Evolutionary conservation across 2,113 vertebrate genomes (phyloP), one percentile per base, ranked within the genome.

Genomic region (Xerus inauris): DNA sequence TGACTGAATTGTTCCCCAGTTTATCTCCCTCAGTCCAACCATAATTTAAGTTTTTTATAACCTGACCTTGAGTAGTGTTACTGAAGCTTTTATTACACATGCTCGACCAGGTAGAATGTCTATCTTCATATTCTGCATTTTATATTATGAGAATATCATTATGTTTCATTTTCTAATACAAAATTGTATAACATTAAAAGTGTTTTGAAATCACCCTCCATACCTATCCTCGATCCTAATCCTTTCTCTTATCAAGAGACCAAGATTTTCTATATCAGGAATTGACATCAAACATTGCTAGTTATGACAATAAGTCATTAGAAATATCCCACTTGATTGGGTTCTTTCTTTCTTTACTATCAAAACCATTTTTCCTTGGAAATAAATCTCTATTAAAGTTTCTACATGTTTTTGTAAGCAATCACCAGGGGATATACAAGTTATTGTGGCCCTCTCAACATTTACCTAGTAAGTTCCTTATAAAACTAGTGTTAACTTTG

Each of bases 101-200:
- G 22, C 0, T 89, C 4, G 16, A 49, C 51, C 13, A 95, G 54
- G 11, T 5, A 84, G 28, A 5, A 72, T 62, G 47, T 72, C 38
- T 17, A 57, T 38, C 7, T 84, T 85, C 13, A 77, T 73, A 82
- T 89, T 83, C 57, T 54, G 10, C 35, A 71, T 22, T 54, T 75
- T 86, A 85, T 47, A 57, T 73, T 40, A 80, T 47, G 32, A 71
- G 8, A 79, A 79, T 42, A 80, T 47, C 42, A 85, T 62, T 14
- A 45, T 76, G 82, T 87, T 92, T 84, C 5, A 84, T 95, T 84
- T 90, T 79, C 14, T 62, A 67, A 35, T 40, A 67, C 47, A 76
- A 57, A 87, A 28, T 64, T 54, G 2, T 35, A 51, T 77, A 73
- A 67, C 8, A 69, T 73, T 94, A 32, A 89, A 45, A 75, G 8